Evolutionary conservation across 2,888 invertebrate genomes (phyloP).

Genomic region (Acrocyrtus sp.): DNA sequence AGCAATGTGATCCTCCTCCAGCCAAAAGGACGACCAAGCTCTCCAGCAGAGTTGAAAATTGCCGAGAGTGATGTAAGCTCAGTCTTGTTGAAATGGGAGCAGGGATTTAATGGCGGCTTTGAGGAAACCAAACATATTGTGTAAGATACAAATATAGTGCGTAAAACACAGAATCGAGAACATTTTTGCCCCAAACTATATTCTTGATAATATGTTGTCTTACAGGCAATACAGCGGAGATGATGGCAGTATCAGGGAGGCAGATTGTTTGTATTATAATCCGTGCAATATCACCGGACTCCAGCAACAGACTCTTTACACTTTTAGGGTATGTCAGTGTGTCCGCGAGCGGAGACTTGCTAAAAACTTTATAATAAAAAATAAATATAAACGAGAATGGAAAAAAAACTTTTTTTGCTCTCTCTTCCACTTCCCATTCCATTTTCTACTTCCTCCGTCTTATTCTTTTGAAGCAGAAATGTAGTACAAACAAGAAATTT

Average conservation of each 20-base stretch:
- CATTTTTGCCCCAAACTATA: no score
- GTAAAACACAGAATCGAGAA: no score
- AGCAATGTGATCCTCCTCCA: conserved; percentile 75
- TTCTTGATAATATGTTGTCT: no score
- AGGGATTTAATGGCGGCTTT: conserved; percentile 90
- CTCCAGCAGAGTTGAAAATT: conserved; percentile 78
- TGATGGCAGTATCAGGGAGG: conserved; percentile 75
- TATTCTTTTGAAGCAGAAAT: no score
- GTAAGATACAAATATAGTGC: no score
- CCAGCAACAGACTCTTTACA: conserved; percentile 87
- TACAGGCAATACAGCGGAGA: conserved; percentile 75
- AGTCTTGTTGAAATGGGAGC: conserved; percentile 85
- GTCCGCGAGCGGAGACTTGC: no score
- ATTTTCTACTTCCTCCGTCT: no score
- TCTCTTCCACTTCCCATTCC: background rate
- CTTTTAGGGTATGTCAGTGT: conserved; percentile 79
- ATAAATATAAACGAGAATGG: background rate
- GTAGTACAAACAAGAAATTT: background rate
- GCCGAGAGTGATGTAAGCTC: conserved; percentile 81
- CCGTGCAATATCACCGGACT: conserved; percentile 89
- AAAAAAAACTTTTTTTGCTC: background rate
- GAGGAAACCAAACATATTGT: conserved; percentile 88
- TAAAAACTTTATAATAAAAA: background rate
- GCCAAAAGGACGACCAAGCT: conserved; percentile 88
- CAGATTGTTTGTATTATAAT: conserved; percentile 85